phyloP scores from a whole-genome alignment of 92 coral and sea anemone genomes.

The Porites cylindrica region DNA sequence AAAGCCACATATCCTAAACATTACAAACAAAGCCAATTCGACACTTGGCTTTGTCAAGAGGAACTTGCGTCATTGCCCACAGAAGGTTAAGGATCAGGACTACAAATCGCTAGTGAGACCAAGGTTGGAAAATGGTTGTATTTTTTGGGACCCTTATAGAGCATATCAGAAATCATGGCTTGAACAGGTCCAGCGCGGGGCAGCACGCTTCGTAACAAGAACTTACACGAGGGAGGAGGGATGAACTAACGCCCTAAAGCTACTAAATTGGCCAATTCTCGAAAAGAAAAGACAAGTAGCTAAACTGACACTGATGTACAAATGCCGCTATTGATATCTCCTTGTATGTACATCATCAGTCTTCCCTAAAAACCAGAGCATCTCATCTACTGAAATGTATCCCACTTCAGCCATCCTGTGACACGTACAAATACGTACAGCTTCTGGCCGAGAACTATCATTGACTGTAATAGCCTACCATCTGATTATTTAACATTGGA shows the following conservation, averaged over 20 bases:
- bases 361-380: neutral
- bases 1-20: too few species aligned
- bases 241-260: constrained; percentile 41
- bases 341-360: neutral
- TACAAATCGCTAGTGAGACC: constrained; percentile 33
- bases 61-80: too few species aligned
- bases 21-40: too few species aligned
- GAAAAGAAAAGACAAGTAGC: neutral
- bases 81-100: too few species aligned
- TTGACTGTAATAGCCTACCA: neutral
- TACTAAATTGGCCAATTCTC: neutral
- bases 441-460: neutral
- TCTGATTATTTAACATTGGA: neutral
- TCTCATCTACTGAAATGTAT: neutral
- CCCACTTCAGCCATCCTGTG: neutral
- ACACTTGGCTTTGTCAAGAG: too few species aligned
- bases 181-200: constrained; percentile 41
- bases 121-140: constrained; percentile 33
- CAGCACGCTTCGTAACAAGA: constrained; percentile 60
- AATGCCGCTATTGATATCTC: neutral
- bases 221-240: constrained; percentile 35
- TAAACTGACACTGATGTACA: neutral
- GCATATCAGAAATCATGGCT: constrained; percentile 20
- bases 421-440: neutral
- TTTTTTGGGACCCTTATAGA: constrained; percentile 46